These are phyloP conservation scores for Drosophila nannoptera DNA, from an alignment of 1,140 invertebrate species.

Conservation along the genomic window DNA sequence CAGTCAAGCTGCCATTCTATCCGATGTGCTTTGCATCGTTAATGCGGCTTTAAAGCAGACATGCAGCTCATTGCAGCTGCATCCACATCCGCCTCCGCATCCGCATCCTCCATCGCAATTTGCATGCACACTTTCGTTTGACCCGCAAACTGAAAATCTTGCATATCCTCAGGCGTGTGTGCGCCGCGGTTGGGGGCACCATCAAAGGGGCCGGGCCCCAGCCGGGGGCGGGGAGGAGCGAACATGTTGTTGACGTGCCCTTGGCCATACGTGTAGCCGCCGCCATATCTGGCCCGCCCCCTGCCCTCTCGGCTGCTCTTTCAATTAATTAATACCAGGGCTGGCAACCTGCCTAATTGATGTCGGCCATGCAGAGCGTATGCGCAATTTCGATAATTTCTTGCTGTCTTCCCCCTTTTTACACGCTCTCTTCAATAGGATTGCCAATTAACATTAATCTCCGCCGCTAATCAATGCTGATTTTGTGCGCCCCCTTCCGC, in stretches of 20 bases:
- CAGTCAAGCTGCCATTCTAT: background rate
- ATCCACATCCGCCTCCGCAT: slow-evolving; percentile 5
- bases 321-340: slow-evolving; percentile 33
- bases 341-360: slow-evolving; percentile 67
- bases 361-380: slow-evolving; percentile 34
- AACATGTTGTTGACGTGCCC: slow-evolving; percentile 51
- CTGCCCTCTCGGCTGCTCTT: background rate
- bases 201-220: background rate
- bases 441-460: slow-evolving; percentile 64
- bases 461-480: slow-evolving; percentile 52
- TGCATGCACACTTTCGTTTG: slow-evolving; percentile 25
- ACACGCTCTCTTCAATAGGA: slow-evolving; percentile 1
- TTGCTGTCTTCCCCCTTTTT: slow-evolving; percentile 2
- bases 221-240: background rate
- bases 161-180: slow-evolving; percentile 31
- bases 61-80: background rate
- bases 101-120: background rate
- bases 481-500: slow-evolving; percentile 12
- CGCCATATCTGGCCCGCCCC: background rate
- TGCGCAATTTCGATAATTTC: slow-evolving; percentile 45
- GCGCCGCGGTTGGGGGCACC: slow-evolving; percentile 8
- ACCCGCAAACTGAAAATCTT: slow-evolving; percentile 1
- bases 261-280: slow-evolving; percentile 35
- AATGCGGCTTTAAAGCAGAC: too few species aligned
- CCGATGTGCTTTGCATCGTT: background rate